Evolutionary conservation across 2,113 vertebrate genomes (phyloP).

Genomic region (Kobus ellipsiprymnus): DNA sequence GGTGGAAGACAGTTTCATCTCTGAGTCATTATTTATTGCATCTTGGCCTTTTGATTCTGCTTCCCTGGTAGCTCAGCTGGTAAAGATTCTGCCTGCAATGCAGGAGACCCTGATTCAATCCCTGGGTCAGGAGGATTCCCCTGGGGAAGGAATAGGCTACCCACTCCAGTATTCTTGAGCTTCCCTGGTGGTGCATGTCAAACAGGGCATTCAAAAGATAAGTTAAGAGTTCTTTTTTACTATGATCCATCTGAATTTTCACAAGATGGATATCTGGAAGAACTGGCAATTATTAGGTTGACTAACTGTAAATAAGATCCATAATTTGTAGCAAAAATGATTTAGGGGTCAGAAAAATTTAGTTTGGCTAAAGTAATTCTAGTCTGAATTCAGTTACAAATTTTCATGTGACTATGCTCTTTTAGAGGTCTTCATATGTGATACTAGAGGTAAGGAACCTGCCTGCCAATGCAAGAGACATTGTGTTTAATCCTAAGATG

Average conservation of each 20-base stretch:
- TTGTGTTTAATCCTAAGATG: not conserved
- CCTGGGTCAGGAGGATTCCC: not conserved
- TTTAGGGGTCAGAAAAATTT: slow-evolving; percentile 29
- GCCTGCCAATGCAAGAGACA: not conserved
- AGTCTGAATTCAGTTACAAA: slow-evolving; percentile 32
- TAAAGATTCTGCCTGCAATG: not conserved
- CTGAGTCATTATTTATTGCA: not conserved
- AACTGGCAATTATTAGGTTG: slow-evolving; percentile 46
- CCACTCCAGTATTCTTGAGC: not conserved
- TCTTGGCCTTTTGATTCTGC: not conserved
- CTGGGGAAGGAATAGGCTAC: not conserved
- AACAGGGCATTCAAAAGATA: not conserved
- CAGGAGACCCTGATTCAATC: not conserved
- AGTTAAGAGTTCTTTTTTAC: not conserved
- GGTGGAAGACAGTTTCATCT: not conserved
- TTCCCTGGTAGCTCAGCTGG: not conserved
- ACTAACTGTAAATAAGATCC: slow-evolving; percentile 27
- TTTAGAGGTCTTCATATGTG: not conserved
- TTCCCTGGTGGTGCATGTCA: not conserved
- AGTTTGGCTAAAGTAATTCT: slow-evolving; percentile 32
- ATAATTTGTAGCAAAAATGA: slow-evolving; percentile 43
- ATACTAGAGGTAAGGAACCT: not conserved
- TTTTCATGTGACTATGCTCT: slow-evolving; percentile 6
- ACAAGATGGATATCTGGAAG: slow-evolving; percentile 15
- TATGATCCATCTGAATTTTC: slow-evolving; percentile 21